Evolutionary conservation across 2,797 vertebrate genomes (phyloP).

Genomic region (Hybognathus amarus): DNA sequence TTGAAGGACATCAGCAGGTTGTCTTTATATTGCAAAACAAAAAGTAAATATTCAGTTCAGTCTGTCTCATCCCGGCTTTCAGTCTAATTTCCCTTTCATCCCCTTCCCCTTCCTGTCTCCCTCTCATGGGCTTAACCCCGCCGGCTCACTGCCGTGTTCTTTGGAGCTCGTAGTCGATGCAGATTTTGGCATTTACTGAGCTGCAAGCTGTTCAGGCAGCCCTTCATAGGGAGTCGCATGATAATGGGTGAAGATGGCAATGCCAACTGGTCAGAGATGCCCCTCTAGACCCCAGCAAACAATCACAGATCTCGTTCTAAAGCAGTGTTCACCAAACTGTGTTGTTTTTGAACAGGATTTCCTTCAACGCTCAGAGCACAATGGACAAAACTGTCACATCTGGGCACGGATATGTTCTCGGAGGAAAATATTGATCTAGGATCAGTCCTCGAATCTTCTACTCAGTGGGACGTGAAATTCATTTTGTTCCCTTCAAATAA

Average conservation of each 20-base stretch:
- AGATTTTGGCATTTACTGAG: conserved; percentile 73
- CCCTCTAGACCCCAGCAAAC: conserved; percentile 6
- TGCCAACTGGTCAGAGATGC: conserved; percentile 71
- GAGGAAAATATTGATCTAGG: conserved; percentile 23
- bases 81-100: conserved; percentile 7
- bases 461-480: not conserved
- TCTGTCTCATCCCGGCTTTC: conserved; percentile 11
- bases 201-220: conserved; percentile 57
- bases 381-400: conserved; percentile 37
- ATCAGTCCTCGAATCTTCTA: conserved; percentile 19
- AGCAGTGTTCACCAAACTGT: not conserved
- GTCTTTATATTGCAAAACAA: conserved; percentile 29
- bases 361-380: conserved; percentile 13
- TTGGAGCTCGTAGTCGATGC: conserved; percentile 65
- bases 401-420: not conserved
- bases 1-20: conserved; percentile 31
- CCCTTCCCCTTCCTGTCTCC: not conserved
- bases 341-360: conserved; percentile 19
- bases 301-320: conserved; percentile 22
- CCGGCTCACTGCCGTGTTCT: conserved; percentile 62
- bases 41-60: conserved; percentile 12
- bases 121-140: conserved; percentile 58
- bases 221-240: not conserved
- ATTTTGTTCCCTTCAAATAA: not conserved
- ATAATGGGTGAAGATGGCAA: conserved; percentile 64